Percentiles rank a stretch among this genome's conserved stretches.
Conservation (phyloP, 2,113 vertebrate species). For the Cairina moschata region DNA sequence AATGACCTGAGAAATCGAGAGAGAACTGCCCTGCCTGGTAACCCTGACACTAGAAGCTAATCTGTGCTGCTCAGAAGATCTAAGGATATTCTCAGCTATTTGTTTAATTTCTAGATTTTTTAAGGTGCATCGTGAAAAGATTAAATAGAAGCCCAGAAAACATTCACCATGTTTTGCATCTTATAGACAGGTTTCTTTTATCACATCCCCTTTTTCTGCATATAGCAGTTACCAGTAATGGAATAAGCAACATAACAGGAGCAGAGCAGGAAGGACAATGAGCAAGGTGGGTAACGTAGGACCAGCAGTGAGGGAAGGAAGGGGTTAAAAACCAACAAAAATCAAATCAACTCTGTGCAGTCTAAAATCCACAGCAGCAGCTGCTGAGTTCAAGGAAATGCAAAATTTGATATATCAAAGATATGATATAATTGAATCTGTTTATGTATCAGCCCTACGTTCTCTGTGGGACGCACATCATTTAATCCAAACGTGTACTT, state of each 20-base stretch:
- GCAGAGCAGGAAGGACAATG: slow-evolving; percentile 80
- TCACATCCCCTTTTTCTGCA: not conserved
- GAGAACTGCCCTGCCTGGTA: not conserved
- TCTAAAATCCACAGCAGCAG: slow-evolving; percentile 25
- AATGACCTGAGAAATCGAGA: not conserved
- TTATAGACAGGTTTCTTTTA: not conserved
- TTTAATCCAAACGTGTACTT: not conserved
- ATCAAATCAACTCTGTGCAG: not conserved
- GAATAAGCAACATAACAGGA: slow-evolving; percentile 67
- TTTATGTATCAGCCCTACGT: not conserved
- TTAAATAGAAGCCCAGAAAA: not conserved
- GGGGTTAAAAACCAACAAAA: not conserved
- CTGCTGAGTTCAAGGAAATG: slow-evolving; percentile 30
- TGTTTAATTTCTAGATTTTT: not conserved
- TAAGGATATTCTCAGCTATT: not conserved
- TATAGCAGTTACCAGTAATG: not conserved
- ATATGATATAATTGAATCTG: not conserved
- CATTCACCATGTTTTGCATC: not conserved
- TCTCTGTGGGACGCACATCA: not conserved
- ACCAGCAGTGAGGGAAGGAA: slow-evolving; percentile 40
- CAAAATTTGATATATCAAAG: not conserved
- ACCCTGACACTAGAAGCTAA: not conserved
- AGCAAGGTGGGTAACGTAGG: slow-evolving; percentile 71
- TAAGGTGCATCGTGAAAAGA: not conserved
- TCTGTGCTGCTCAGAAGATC: not conserved